Evolutionary conservation across 53 echinoderm and acorn worm genomes (phyloP), one percentile per base, ranked within the genome.

Genomic region (Astropecten irregularis): DNA sequence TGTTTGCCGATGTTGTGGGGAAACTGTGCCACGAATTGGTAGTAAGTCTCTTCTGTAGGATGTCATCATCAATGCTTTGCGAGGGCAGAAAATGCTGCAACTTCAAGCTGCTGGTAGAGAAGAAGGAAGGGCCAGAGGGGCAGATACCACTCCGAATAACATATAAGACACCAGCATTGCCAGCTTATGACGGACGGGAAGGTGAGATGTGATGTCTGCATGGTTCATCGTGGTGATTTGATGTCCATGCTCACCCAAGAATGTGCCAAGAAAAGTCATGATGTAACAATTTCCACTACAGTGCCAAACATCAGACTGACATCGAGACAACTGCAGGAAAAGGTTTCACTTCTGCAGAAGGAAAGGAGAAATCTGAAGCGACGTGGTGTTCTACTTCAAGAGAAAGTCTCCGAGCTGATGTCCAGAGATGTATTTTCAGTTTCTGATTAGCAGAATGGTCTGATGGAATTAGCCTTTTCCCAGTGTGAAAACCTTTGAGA

Each of bases 101-200:
- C 50, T 72, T 72, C 50, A 23, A 49, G 15, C 36, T 49, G 3
- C 34, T 55, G 2, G n/a, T 54, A 1, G n/a, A 55, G 23, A 27
- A 30, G 28, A 76, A 38, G 19, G 35, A 6, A 6, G 11, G 37
- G 10, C 2, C 11, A 7, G 55, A 76, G 14, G 33, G 35, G 10
- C 35, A 55, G 20, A 26, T 76, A 15, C 76, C 35, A 33, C 5
- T 27, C 31, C 49, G 76, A 22, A 51, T 55, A 19, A 76, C 76
- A 23, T 1, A 76, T 76, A 26, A 18, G 54, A 9, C 76, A 56
- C 38, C 36, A 76, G 3, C 32, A 42, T 6, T 42, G 42, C 42
- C 42, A 42, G 11, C 42, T 42, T 6, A 42, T 42, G 42, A 42
- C n/a, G n/a, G n/a, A 11, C 23, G 22, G 11, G 22, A 57, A 53